Percentiles rank a stretch among this genome's conserved stretches.
phyloP scores from a whole-genome alignment of 2,888 invertebrate genomes.

The Xestoiulus laeticollis region DNA sequence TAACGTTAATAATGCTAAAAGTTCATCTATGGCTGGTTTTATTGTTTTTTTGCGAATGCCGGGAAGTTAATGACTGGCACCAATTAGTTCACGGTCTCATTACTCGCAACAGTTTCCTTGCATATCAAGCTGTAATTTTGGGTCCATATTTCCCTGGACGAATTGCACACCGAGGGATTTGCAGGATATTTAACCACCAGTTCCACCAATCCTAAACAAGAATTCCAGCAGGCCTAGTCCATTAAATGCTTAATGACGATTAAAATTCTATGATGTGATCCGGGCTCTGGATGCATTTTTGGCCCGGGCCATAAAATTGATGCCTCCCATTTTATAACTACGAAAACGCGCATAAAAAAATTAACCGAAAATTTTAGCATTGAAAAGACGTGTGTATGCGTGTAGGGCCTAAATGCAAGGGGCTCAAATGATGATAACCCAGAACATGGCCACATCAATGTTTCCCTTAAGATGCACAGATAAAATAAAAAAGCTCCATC shows the following conservation, averaged over 20 bases:
- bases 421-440: not conserved
- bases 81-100: slow-evolving; percentile 25
- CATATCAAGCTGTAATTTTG: not conserved
- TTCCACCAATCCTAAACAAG: not conserved
- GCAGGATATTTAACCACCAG: not conserved
- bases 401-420: too few species aligned
- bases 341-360: not conserved
- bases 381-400: not conserved
- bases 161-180: not conserved
- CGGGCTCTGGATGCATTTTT: not conserved
- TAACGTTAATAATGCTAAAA: not conserved
- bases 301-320: not conserved
- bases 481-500: not conserved
- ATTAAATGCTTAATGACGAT: not conserved
- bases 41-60: not conserved
- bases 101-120: not conserved
- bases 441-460: not conserved
- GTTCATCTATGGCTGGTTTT: not conserved
- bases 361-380: not conserved
- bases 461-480: not conserved
- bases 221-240: not conserved
- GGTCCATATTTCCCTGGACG: not conserved
- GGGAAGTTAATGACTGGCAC: slow-evolving; percentile 11
- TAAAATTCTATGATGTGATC: not conserved
- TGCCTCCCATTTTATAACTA: not conserved